Evolutionary conservation across 1,140 invertebrate genomes (phyloP), one percentile per base, ranked within the genome.

Genomic region (Drosophila sulfurigaster): DNA sequence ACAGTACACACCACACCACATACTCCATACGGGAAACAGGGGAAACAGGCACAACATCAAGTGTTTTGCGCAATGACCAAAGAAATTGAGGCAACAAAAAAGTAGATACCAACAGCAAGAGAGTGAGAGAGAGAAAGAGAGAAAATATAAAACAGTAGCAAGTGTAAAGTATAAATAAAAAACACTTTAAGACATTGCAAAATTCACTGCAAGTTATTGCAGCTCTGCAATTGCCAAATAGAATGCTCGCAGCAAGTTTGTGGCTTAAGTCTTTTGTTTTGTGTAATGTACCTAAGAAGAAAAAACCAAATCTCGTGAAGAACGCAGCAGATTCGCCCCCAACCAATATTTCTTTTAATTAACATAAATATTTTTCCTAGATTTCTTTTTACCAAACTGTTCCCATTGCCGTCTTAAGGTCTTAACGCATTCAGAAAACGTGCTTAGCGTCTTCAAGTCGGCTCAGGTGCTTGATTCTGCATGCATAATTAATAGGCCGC

Each of bases 1-100:
- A 79, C 60, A 79, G 69, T 38, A 52, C 10, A 51, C 5, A 11
- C 3, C 5, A 32, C 7, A 32, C 30, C 5, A 5, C 30, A 32
- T 32, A 32, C 30, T 6, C 30, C 30, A 32, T 41, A 62, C 25
- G 58, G 48, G 38, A 60, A 48, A 60, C 28, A 54, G 45, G 52
- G 54, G 57, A 56, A 52, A 58, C 51, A 63, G 28, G 56, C 71
- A 64, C 30, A 63, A 51, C 72, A 88, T 65, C 76, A 88, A 82
- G 80, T 87, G 79, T 52, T 85, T 85, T 87, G 82, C 79, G 71
- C 82, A 85, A 86, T 75, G 74, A 58, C 75, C 63, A 86, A 71
- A 68, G 78, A 85, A 87, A 82, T 85, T 72, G 75, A 43, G 59
- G 60, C 20, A 72, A 64, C 51, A 43, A 52, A 13, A 43, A 20